These are phyloP conservation scores for Temnothorax unifasciatus DNA, from an alignment of 2,888 invertebrate genomes.

Conservation along the genomic window DNA sequence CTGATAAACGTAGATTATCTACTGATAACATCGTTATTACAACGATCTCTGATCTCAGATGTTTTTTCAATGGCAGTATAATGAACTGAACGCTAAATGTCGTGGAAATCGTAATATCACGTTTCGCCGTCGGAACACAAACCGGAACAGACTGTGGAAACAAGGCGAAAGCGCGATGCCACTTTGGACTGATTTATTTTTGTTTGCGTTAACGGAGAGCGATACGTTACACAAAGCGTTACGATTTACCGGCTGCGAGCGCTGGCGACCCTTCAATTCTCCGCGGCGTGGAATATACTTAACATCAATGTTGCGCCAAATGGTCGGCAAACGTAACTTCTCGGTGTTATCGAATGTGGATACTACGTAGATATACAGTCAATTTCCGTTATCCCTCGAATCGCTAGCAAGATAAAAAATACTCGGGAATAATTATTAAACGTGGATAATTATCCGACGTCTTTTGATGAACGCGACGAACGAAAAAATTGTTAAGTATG, in stretches of 20 bases:
- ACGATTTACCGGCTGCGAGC: slow-evolving; percentile 38
- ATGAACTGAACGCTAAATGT: neutral
- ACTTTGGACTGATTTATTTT: slow-evolving; percentile 47
- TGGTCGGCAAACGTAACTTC: neutral
- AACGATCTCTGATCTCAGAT: neutral
- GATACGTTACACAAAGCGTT: slow-evolving; percentile 29
- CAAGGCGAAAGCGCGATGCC: neutral
- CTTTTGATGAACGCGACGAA: neutral
- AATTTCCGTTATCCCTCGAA: neutral
- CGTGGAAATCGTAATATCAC: neutral
- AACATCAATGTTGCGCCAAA: neutral
- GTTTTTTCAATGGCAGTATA: neutral
- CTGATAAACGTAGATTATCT: neutral
- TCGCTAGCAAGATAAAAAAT: neutral
- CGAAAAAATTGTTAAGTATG: neutral
- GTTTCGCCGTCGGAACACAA: neutral
- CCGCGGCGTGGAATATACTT: neutral
- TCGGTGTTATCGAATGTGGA: slow-evolving; percentile 36
- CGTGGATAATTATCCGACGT: no score
- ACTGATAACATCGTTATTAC: neutral
- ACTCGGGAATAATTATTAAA: neutral
- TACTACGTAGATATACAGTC: slow-evolving; percentile 1
- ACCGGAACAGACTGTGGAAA: neutral
- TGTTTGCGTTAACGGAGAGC: slow-evolving; percentile 17
- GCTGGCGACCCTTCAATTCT: slow-evolving; percentile 20